Evolutionary conservation across 2,113 vertebrate genomes (phyloP).

Genomic region (Gracilinanus agilis): DNA sequence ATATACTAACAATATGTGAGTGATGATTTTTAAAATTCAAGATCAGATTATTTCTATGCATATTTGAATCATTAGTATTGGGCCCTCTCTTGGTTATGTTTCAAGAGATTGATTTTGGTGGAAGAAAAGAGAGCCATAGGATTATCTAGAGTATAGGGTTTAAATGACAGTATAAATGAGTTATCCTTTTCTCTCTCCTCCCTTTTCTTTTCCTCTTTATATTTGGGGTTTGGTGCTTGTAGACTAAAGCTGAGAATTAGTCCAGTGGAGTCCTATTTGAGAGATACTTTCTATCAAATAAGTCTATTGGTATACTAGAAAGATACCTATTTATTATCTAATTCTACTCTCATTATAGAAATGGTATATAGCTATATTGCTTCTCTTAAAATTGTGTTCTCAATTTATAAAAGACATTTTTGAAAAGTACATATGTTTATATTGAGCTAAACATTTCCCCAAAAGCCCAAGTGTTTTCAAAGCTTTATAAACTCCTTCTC

Average conservation of each 20-base stretch:
- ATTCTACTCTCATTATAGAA: neutral
- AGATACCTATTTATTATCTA: neutral
- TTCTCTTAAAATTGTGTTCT: neutral
- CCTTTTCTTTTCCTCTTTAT: neutral
- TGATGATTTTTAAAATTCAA: neutral
- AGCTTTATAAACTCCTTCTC: neutral
- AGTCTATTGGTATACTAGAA: neutral
- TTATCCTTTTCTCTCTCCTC: neutral
- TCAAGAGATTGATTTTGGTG: neutral
- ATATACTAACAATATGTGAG: neutral
- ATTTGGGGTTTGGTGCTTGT: neutral
- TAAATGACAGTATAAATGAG: neutral
- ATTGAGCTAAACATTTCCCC: neutral
- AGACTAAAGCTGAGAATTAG: neutral
- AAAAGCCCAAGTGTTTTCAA: neutral
- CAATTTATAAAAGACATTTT: neutral
- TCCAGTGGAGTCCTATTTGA: neutral
- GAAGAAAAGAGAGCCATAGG: neutral
- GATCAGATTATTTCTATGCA: neutral
- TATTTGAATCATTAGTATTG: neutral
- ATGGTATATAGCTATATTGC: neutral
- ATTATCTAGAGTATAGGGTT: neutral
- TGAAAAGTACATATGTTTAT: neutral
- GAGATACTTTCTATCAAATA: neutral
- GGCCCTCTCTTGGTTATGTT: neutral